These are phyloP conservation scores for Phrynosoma blainvillii DNA, from an alignment of 2,113 vertebrate species.

Conservation along the genomic window DNA sequence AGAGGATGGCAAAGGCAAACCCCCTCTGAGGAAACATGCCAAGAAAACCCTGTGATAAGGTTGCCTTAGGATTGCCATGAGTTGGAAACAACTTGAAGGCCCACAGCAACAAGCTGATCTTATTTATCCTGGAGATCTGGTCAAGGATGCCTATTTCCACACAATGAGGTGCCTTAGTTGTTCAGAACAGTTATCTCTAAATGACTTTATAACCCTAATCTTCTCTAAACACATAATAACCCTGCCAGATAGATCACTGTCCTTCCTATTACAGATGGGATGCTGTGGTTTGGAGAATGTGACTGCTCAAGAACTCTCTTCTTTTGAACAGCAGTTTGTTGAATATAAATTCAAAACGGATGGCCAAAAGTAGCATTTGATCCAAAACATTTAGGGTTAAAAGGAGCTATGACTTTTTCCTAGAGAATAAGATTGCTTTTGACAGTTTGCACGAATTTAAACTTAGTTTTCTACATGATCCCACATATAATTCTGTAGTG, in stretches of 20 bases:
- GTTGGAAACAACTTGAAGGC: no score
- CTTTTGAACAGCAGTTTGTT: neutral
- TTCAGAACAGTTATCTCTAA: no score
- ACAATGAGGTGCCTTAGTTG: no score
- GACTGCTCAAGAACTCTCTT: neutral
- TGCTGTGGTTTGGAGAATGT: neutral
- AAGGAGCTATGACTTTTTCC: neutral
- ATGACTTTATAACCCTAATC: neutral
- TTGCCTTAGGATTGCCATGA: no score
- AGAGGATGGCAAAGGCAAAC: no score
- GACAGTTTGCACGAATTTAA: neutral
- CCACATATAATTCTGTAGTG: neutral
- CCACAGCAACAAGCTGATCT: neutral
- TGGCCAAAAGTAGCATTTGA: neutral
- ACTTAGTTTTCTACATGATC: neutral
- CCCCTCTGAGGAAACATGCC: no score
- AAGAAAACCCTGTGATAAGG: no score
- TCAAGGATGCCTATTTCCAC: neutral
- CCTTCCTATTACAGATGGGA: neutral
- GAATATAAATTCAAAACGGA: no score
- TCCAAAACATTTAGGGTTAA: no score
- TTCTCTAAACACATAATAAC: neutral
- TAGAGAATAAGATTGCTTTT: neutral
- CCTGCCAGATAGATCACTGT: neutral
- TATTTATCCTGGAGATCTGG: neutral